phyloP scores from a whole-genome alignment of 2,888 invertebrate genomes.

The Malthinus flaveolus region DNA sequence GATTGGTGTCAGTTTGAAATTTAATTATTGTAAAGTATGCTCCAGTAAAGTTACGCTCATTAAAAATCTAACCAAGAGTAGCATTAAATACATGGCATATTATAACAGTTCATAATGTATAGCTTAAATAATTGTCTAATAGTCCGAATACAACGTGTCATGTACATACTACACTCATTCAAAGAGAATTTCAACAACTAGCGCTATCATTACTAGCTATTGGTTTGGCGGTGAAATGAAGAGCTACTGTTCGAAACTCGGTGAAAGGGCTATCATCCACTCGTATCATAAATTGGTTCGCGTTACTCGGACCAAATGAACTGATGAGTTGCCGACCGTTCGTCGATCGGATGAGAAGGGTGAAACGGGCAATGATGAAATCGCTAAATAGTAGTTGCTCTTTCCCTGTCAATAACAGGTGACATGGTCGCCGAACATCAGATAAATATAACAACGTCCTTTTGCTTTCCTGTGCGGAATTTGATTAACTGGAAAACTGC shows the following conservation, averaged over 20 bases:
- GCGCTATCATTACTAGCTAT: no score
- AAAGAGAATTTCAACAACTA: neutral
- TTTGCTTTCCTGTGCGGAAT: slow-evolving; percentile 17
- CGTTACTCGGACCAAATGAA: slow-evolving; percentile 22
- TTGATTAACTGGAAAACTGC: slow-evolving; percentile 28
- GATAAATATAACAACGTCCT: slow-evolving; percentile 35
- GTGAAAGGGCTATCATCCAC: neutral
- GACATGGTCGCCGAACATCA: slow-evolving; percentile 31
- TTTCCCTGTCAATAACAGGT: slow-evolving; percentile 37
- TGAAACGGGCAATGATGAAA: slow-evolving; percentile 26
- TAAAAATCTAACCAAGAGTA: no score
- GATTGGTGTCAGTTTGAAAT: no score
- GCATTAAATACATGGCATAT: neutral
- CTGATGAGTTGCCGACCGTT: slow-evolving; percentile 24
- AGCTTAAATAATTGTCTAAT: slow-evolving; percentile 12
- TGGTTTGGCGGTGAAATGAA: neutral
- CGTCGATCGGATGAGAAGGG: slow-evolving; percentile 19
- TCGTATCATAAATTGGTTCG: slow-evolving; percentile 12
- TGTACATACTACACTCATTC: slow-evolving; percentile 7
- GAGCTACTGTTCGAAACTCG: neutral
- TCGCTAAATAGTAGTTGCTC: slow-evolving; percentile 32
- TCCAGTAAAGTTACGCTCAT: no score
- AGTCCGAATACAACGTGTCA: slow-evolving; percentile 16
- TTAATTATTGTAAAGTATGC: no score
- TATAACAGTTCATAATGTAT: slow-evolving; percentile 15